phyloP scores from a whole-genome alignment of 2,888 invertebrate species.

The Colletes collaris region DNA sequence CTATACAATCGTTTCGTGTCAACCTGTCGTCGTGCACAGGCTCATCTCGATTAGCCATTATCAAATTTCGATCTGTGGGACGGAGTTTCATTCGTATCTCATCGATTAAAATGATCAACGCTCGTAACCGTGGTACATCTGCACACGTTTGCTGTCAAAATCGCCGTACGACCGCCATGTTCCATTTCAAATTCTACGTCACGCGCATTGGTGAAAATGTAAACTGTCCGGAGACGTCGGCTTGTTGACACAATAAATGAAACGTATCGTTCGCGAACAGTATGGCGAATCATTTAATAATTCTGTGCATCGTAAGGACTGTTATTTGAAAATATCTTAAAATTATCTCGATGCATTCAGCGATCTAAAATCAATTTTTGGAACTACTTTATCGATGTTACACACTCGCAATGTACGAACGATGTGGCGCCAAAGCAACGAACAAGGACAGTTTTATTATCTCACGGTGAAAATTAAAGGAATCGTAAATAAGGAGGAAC shows the following conservation, averaged over 20 bases:
- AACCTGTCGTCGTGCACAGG: constrained; percentile 13
- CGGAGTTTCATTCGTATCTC: neutral
- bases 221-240: neutral
- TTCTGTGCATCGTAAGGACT: neutral
- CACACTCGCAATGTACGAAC: neutral
- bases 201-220: constrained; percentile 15
- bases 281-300: neutral
- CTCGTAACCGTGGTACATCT: neutral
- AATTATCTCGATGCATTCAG: neutral
- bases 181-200: constrained; percentile 43
- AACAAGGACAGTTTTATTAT: neutral
- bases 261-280: neutral
- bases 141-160: neutral
- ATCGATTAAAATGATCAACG: neutral
- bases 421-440: constrained; percentile 34
- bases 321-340: neutral
- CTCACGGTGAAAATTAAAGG: neutral
- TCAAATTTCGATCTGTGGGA: neutral
- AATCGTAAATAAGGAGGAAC: neutral
- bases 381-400: constrained; percentile 50
- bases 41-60: constrained; percentile 13
- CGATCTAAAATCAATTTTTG: constrained; percentile 39
- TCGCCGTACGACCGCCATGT: constrained; percentile 44
- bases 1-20: constrained; percentile 18
- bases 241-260: neutral